Percentiles rank a stretch among this genome's conserved stretches.
Conservation (phyloP, 2,888 invertebrate species). For the Hecatera dysodea region DNA sequence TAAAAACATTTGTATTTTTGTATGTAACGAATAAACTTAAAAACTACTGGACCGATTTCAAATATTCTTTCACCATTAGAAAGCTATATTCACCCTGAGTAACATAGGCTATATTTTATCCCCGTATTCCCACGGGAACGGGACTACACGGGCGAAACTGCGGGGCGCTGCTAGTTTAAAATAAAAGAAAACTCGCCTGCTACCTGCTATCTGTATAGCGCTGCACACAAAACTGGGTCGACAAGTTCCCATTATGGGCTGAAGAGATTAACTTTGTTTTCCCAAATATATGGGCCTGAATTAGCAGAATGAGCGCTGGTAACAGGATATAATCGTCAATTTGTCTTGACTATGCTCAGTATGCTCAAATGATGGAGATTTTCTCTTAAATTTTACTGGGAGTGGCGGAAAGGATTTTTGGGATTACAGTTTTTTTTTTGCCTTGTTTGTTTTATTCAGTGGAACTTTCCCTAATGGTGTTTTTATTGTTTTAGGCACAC, state of each 20-base stretch:
- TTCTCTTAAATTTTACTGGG: slow-evolving; percentile 35
- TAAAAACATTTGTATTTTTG: too few relatives aligned
- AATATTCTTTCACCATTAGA: too few relatives aligned
- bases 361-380: slow-evolving; percentile 47
- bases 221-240: slow-evolving; percentile 70
- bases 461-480: neutral
- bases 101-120: too few relatives aligned
- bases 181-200: slow-evolving; percentile 12
- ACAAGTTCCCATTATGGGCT: slow-evolving; percentile 72
- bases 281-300: slow-evolving; percentile 69
- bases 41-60: too few relatives aligned
- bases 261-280: slow-evolving; percentile 75
- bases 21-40: too few relatives aligned
- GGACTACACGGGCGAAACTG: too few relatives aligned
- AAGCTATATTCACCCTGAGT: too few relatives aligned
- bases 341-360: slow-evolving; percentile 52
- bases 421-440: neutral
- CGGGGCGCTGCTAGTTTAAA: too few relatives aligned
- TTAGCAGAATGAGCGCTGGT: slow-evolving; percentile 65
- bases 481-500: neutral
- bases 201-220: slow-evolving; percentile 21
- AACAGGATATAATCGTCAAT: slow-evolving; percentile 63
- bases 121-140: too few relatives aligned
- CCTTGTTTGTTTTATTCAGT: neutral
- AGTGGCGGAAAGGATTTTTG: slow-evolving; percentile 8